Evolutionary conservation across 2,888 invertebrate genomes (phyloP).

Genomic region (Coecobrya sp.): DNA sequence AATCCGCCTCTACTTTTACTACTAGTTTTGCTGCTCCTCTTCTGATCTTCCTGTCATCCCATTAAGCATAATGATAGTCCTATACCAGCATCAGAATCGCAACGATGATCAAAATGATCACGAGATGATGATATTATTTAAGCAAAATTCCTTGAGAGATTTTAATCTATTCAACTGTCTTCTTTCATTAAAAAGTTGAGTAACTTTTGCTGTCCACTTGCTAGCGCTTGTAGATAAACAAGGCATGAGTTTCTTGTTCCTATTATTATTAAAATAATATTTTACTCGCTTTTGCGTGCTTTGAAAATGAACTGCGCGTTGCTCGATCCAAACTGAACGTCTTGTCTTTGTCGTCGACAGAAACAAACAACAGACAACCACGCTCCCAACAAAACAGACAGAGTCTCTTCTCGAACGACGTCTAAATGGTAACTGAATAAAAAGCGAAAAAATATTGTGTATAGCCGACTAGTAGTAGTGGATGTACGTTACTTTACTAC

Average conservation of each 20-base stretch:
- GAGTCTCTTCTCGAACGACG: conserved; percentile 62
- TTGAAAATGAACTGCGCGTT: not conserved
- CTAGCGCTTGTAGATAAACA: not conserved
- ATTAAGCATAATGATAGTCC: not conserved
- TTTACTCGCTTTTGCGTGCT: not conserved
- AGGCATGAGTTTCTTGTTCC: not conserved
- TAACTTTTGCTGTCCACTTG: not conserved
- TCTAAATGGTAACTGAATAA: conserved; percentile 71
- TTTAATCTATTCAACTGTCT: not conserved
- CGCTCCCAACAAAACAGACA: conserved; percentile 29
- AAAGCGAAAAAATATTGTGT: conserved; percentile 57
- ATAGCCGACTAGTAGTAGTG: conserved; percentile 30
- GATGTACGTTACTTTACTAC: conserved; percentile 4
- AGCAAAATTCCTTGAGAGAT: conserved; percentile 15
- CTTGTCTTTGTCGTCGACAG: conserved; percentile 9
- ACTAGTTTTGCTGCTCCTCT: not conserved
- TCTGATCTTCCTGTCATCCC: conserved; percentile 15
- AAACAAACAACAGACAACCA: conserved; percentile 38
- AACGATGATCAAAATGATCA: not conserved
- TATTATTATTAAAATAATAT: not conserved
- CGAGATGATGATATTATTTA: not conserved
- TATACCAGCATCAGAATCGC: not conserved
- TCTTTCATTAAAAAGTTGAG: conserved; percentile 9
- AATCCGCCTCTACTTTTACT: not conserved
- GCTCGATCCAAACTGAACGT: too few species aligned